Evolutionary conservation across 2,113 vertebrate genomes (phyloP), one percentile per base, ranked within the genome.

Genomic region (Platysteira castanea): DNA sequence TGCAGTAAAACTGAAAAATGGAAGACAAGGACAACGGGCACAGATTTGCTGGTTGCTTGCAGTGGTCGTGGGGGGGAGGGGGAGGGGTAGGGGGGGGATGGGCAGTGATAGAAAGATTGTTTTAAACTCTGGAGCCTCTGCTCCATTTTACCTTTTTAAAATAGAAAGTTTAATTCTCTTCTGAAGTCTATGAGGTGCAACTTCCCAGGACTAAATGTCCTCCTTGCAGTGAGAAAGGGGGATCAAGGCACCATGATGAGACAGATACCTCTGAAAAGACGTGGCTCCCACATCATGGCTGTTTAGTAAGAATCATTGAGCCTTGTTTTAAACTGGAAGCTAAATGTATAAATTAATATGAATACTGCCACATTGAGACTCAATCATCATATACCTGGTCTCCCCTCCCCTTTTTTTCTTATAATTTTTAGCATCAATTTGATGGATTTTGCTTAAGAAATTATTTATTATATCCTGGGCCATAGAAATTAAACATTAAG

Each of bases 1-100:
- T 28, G 15, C 42, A 63, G 20, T 53, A 46, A 10, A 49, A 33
- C 18, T 42, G 22, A 8, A 56, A 65, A 74, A 80, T n/a, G 13
- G 10, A 69, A 61, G 41, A 64, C 24, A 80, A 42, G 31, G 12
- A 10, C 26, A 74, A 26, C 5, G 13, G 54, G 21, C 18, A 47
- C 8, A 47, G 21, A 70, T 71, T 46, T 59, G 7, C 8, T 44
- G 17, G 13, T 53, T 74, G 21, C 12, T 89, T 87, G 21, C 18
- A 63, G 52, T 19, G 14, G 13, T 56, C 0, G 21, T 7, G 11
- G n/a, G 15, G 6, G 17, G 52, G 3, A 3, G 13, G 37, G 7
- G 21, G 8, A 63, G 71, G 18, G 49, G 11, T 17, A 44, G 54
- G 17, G 0, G 0, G 12, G 12, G 12, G 3, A 42, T 63, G 10